A percentile compares a stretch with the other conserved stretches of the same genome.
Evolutionary conservation across 2,888 invertebrate genomes (phyloP).

Genomic region (Drosophila kokeensis): DNA sequence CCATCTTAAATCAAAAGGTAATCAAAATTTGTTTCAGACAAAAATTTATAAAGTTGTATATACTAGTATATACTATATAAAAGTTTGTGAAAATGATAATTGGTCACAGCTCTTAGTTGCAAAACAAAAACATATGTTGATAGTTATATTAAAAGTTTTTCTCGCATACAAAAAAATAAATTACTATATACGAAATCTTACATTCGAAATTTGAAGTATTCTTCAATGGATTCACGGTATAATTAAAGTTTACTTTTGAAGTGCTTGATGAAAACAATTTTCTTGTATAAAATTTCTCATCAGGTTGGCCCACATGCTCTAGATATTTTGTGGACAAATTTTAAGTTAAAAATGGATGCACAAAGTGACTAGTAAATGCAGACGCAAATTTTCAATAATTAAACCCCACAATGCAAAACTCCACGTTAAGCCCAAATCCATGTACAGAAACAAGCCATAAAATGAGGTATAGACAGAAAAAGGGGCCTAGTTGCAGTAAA

Average conservation of each 20-base stretch:
- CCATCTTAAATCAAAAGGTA: neutral
- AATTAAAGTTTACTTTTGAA: neutral
- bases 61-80: neutral
- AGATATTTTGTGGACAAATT: neutral
- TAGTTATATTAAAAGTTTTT: neutral
- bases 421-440: no score
- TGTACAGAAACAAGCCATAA: neutral
- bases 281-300: neutral
- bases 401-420: neutral
- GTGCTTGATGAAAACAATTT: neutral
- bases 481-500: neutral
- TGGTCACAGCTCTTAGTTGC: neutral
- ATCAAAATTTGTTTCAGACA: neutral
- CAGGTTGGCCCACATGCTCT: neutral
- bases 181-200: no score
- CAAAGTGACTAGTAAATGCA: neutral
- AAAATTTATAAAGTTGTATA: neutral
- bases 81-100: neutral
- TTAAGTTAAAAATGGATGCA: neutral
- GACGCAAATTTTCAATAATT: neutral
- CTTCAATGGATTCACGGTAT: neutral
- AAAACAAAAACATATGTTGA: neutral
- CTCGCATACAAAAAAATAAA: neutral
- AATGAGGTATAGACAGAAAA: neutral
- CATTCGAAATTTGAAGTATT: neutral